Conservation (phyloP, 2,113 vertebrate species). For the Sinocyclocheilus maitianheensis region DNA sequence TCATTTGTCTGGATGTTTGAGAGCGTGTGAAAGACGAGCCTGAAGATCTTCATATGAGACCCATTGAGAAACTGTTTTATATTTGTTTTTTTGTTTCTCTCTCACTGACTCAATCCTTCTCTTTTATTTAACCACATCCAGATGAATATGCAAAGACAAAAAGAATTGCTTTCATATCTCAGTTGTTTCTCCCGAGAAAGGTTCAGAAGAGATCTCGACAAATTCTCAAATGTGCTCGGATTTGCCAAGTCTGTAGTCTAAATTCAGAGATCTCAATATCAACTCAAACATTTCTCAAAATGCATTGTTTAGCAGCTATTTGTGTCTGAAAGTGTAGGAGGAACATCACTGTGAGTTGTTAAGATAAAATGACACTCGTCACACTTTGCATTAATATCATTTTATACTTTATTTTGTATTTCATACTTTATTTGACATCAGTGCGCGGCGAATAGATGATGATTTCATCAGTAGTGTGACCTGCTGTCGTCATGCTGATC, state of each 20-base stretch:
- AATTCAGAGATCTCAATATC: background rate
- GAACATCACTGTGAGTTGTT: background rate
- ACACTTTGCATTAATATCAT: background rate
- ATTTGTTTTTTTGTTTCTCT: background rate
- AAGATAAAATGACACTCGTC: background rate
- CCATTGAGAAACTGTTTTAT: background rate
- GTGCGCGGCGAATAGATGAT: background rate
- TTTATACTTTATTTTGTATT: background rate
- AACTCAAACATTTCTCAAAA: background rate
- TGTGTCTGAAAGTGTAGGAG: background rate
- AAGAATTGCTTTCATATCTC: background rate
- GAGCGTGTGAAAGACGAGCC: conserved; percentile 11
- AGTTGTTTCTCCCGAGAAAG: background rate
- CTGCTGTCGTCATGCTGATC: background rate
- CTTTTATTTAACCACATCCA: background rate
- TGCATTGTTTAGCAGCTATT: background rate
- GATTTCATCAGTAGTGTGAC: background rate
- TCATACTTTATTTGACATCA: background rate
- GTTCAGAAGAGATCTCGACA: background rate
- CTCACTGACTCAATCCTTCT: background rate
- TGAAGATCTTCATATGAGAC: conserved; percentile 9
- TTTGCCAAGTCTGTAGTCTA: background rate
- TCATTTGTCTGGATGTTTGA: conserved; percentile 22
- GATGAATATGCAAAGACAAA: background rate
- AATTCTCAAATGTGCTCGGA: background rate